Base-by-base conservation (phyloP, 2,113 vertebrate species). In the Podarcis muralis region DNA sequence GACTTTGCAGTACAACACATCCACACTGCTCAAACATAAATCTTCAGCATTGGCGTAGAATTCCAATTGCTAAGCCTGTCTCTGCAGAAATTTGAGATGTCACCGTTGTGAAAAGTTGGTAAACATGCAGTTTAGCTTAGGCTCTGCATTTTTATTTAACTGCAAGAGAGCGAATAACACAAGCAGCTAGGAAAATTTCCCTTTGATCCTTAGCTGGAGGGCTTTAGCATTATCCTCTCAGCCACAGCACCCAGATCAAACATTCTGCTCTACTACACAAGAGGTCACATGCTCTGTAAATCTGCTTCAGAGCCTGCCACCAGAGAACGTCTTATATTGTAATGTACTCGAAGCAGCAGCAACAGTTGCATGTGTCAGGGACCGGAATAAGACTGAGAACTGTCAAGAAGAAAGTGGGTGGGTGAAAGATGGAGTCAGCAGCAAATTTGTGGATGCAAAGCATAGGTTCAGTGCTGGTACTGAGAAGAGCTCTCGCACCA, bases 171-270 rank as follows among this genome's bases (percentile, higher is more conserved):
- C 59, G 0, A 25, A 71, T 72, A 91, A 92, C 82, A 91, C 88
- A 82, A 3, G 30, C 30, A 89, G 53, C n/a, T 71, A 48, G 40
- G 43, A 77, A 32, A 92, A 83, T 72, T 85, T 92, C 30, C 57
- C 86, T 96, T 88, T 93, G 92, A 95, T 94, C 88, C 65, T 77
- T 78, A 18, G 68, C 92, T 92, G 87, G 43, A 83, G 90, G 89
- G 81, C 76, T 23, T 66, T 40, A 84, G 84, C 74, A 84, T 90
- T 86, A 86, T 82, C 87, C 82, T 30, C 83, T 87, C 87, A 48
- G 78, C 25, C 66, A 86, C 74, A 87, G 59, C 27, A 23, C 23
- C 16, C 79, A 91, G 78, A 92, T 84, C 85, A 90, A 91, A 75
- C 69, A 88, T 16, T 85, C 81, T 80, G 88, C 80, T 76, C 86